Evolutionary conservation across 2,113 vertebrate genomes (phyloP), one percentile per base, ranked within the genome.

Genomic region (Chinchilla lanigera): DNA sequence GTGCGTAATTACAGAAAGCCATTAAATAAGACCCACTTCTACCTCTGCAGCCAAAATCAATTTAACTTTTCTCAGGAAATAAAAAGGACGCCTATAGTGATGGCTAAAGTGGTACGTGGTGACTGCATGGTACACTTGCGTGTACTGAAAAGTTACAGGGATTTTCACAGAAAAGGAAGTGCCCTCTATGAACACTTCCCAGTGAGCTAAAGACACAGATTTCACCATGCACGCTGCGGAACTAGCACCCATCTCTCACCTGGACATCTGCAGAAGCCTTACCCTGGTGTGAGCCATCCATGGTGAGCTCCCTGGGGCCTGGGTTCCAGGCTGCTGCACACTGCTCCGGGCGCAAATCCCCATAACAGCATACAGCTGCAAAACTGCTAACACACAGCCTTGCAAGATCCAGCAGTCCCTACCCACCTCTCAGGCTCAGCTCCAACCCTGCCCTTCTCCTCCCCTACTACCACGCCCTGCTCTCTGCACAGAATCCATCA

Each of bases 11-110:
- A 52, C 67, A n/a, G 35, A 81, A 52, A n/a, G 56, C 61, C 54
- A 86, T 89, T 26, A 85, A 90, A 10, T 61, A 82, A 90, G 44
- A 20, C 67, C 71, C 38, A 47, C 33, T 81, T 63, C 26, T 22
- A 90, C 47, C 61, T 82, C 88, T 75, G 19, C 11, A 77, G 1
- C 38, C 65, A 92, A 75, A 96, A 77, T 91, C 92, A 93, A 97
- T 80, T 65, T 47, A 88, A 96, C 30, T 94, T 93, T 73, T 61
- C 87, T 82, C 2, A 12, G 89, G 90, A 85, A 87, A 88, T 26
- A 71, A 84, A 95, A 93, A 78, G 8, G 69, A 56, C 41, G 63
- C 92, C n/a, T 69, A 5, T 16, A 69, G 54, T 52, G 35, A 52
- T n/a, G 58, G 63, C 38, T 89, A 93, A 63, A 65, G 60, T 47